Evolutionary conservation across 2,888 invertebrate genomes (phyloP), one percentile per base, ranked within the genome.

Genomic region (Vandiemenella viatica): DNA sequence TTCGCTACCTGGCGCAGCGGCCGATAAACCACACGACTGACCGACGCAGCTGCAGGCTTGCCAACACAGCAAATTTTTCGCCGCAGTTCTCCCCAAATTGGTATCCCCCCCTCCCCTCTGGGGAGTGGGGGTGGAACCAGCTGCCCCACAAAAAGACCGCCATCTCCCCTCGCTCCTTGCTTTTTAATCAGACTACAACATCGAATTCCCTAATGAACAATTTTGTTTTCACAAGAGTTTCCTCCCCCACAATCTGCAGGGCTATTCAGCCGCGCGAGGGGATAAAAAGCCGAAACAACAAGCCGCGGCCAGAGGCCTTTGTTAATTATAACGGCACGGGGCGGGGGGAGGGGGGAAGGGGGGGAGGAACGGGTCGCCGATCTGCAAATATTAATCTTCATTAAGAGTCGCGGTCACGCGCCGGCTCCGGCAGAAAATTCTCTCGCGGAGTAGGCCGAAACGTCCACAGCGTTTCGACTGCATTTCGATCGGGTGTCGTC

Each of bases 171-270:
- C 17, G 17, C 26, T 26, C 45, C 46, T 38, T 40, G 21, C 42
- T 49, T 49, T 51, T 51, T 51, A 51, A 51, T 51, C 51, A 51
- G 49, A 46, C 51, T 51, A 42, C 48, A 46, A 48, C 48, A 45
- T 26, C 43, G 48, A 51, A 51, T 48, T 51, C 51, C 51, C 51
- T 49, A 51, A 51, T 51, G 51, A 51, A 51, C 51, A 51, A 51
- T 50, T 52, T 50, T 52, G 48, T 50, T 52, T 48, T 50, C 43
- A 50, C 38, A 48, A 45, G 50, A 50, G 52, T 50, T 50, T 50
- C 40, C 40, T 15, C 18, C 40, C 40, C 17, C 18, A 13, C 17
- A n/a, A 10, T 17, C 40, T 8, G 40, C 18, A 17, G 7, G n/a
- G 15, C 18, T 17, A 13, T 40, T 18, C 40, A 16, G 45, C 47